Conservation (phyloP, 2,888 invertebrate species). For the Liodrosophila aerea region DNA sequence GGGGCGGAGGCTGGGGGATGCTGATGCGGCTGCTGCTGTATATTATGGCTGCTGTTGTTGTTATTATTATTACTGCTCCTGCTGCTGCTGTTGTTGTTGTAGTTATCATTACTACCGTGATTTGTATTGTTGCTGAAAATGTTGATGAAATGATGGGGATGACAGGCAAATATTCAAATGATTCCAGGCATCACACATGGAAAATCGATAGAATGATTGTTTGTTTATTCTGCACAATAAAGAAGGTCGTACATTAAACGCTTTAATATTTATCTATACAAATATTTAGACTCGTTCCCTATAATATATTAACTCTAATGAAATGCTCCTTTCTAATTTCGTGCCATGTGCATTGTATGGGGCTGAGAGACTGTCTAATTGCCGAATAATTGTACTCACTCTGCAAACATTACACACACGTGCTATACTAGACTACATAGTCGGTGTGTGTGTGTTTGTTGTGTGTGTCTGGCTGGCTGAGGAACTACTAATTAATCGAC, state of each 20-base stretch:
- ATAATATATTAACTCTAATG: slow-evolving; percentile 2
- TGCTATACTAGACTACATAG: slow-evolving; percentile 47
- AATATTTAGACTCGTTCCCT: slow-evolving; percentile 61
- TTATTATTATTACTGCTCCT: slow-evolving; percentile 32
- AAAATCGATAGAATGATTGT: slow-evolving; percentile 76
- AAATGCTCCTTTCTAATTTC: slow-evolving; percentile 19
- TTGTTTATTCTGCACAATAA: slow-evolving; percentile 57
- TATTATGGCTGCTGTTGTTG: slow-evolving; percentile 31
- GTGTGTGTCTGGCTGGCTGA: slow-evolving; percentile 23
- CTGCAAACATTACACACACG: slow-evolving; percentile 50
- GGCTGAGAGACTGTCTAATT: slow-evolving; percentile 60
- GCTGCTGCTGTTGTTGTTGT: slow-evolving; percentile 38
- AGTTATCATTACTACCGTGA: slow-evolving; percentile 70
- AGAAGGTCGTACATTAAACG: slow-evolving; percentile 71
- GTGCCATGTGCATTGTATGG: slow-evolving; percentile 13
- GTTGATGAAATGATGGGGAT: slow-evolving; percentile 64
- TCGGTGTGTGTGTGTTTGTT: neutral
- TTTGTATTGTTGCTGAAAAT: slow-evolving; percentile 62
- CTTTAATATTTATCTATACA: slow-evolving; percentile 62
- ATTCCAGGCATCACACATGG: slow-evolving; percentile 52
- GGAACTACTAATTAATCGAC: slow-evolving; percentile 74
- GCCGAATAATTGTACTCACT: slow-evolving; percentile 62
- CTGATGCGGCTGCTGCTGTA: slow-evolving; percentile 40
- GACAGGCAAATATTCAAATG: slow-evolving; percentile 70
- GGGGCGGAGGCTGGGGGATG: slow-evolving; percentile 9